Conservation (phyloP, 2,113 vertebrate species). For the Nerophis lumbriciformis region DNA sequence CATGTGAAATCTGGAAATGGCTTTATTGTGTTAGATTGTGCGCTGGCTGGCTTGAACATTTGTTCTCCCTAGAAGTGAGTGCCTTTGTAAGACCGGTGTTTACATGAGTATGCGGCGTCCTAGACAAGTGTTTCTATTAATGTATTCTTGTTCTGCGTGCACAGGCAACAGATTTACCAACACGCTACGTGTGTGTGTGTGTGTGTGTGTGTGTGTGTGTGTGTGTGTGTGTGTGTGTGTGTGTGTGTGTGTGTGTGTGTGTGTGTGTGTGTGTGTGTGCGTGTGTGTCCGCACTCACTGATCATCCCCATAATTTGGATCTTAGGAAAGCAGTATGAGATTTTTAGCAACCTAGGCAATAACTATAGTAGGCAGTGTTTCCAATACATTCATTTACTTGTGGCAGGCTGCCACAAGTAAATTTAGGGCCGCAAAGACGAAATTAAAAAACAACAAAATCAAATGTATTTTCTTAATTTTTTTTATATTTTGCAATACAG, state of each 20-base stretch:
- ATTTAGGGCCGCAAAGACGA: no score
- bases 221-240: neutral
- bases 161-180: slow-evolving; percentile 62
- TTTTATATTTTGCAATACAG: no score
- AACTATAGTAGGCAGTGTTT: no score
- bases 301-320: no score
- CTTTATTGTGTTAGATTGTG: slow-evolving; percentile 62
- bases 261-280: neutral
- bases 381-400: no score
- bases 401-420: no score
- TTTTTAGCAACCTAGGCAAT: no score
- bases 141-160: slow-evolving; percentile 61
- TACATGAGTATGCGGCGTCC: slow-evolving; percentile 52
- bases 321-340: no score
- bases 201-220: slow-evolving; percentile 4
- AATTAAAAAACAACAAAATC: no score
- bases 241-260: slow-evolving; percentile 28
- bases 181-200: slow-evolving; percentile 38
- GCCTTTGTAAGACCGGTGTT: slow-evolving; percentile 50
- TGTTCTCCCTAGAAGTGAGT: slow-evolving; percentile 26
- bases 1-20: slow-evolving; percentile 62
- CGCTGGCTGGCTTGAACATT: slow-evolving; percentile 31
- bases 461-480: no score
- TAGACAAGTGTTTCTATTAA: slow-evolving; percentile 65
- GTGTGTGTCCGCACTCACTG: neutral